A percentile compares a stretch with the other conserved stretches of the same genome.
phyloP scores from a whole-genome alignment of 2,113 vertebrate species.

The Eulemur macaco region DNA sequence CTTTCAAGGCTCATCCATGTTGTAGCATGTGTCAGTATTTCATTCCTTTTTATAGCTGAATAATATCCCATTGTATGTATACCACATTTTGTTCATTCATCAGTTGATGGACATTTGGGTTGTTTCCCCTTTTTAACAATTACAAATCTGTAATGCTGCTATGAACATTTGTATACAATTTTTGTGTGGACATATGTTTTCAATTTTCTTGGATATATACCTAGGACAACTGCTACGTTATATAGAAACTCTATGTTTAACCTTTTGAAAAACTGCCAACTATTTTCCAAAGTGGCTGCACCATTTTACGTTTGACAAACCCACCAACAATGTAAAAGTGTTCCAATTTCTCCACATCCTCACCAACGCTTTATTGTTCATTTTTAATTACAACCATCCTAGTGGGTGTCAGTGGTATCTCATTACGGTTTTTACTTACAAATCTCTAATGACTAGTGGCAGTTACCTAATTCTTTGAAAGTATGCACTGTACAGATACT shows the following conservation, averaged over 20 bases:
- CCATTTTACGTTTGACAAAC: not conserved
- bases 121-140: not conserved
- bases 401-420: not conserved
- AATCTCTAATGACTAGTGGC: not conserved
- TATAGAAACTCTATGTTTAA: not conserved
- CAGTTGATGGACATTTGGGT: not conserved
- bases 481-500: not conserved
- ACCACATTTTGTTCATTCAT: not conserved
- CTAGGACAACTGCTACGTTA: not conserved
- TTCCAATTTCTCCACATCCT: not conserved
- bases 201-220: not conserved
- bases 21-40: not conserved
- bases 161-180: not conserved
- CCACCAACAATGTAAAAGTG: not conserved
- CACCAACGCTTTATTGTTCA: not conserved
- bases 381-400: not conserved
- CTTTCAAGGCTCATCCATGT: not conserved
- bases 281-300: not conserved
- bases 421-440: not conserved
- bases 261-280: not conserved
- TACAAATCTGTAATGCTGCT: not conserved
- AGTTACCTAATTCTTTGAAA: not conserved
- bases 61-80: not conserved
- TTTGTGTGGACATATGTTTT: not conserved
- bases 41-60: not conserved